Percentiles rank a stretch among this genome's conserved stretches.
phyloP scores from a whole-genome alignment of 2,888 invertebrate species.

The Drepanosiphum platanoidis region DNA sequence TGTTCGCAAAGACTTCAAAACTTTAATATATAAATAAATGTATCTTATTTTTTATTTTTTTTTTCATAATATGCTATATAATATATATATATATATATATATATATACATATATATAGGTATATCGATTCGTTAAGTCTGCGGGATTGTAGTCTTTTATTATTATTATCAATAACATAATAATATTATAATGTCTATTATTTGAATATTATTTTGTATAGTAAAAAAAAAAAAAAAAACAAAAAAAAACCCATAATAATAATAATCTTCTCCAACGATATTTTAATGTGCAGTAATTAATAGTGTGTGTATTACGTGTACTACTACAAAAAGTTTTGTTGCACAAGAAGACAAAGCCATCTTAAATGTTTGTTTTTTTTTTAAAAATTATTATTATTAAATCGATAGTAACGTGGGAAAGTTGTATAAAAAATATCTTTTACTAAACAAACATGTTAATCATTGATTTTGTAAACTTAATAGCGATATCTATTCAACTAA shows the following conservation, averaged over 20 bases:
- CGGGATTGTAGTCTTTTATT: background rate
- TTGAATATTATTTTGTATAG: background rate
- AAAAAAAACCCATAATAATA: too few species aligned
- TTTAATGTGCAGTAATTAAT: background rate
- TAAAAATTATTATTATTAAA: conserved; percentile 32
- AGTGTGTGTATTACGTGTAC: background rate
- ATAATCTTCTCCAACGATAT: conserved; percentile 6
- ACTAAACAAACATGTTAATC: conserved; percentile 35
- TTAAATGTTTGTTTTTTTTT: conserved; percentile 31
- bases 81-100: too few species aligned
- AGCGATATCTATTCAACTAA: conserved; percentile 35
- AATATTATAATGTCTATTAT: background rate
- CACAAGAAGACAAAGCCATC: conserved; percentile 55
- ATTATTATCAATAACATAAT: background rate
- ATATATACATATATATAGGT: too few species aligned
- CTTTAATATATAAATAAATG: too few species aligned
- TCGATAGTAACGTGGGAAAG: conserved; percentile 4
- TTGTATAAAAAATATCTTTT: conserved; percentile 1
- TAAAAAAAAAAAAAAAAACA: too few species aligned
- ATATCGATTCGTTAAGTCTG: background rate
- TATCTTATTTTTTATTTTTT: background rate
- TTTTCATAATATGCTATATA: too few species aligned
- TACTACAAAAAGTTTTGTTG: background rate
- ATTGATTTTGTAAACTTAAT: conserved; percentile 35
- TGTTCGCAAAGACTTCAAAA: background rate